Evolutionary conservation across 2,113 vertebrate genomes (phyloP).

Genomic region (Melanerpes aurifrons): DNA sequence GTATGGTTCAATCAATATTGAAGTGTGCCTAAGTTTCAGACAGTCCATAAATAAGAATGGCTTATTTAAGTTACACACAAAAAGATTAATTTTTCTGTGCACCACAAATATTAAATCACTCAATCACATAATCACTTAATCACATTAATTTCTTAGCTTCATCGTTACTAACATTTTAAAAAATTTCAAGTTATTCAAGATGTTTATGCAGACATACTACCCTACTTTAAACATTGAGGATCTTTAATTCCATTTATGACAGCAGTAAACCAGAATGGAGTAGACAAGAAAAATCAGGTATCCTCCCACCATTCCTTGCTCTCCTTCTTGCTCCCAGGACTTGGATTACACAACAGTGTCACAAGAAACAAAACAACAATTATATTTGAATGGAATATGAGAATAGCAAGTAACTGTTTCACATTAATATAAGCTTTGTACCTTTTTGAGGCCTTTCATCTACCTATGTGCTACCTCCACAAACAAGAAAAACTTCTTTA

Average conservation of each 20-base stretch:
- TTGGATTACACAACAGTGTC: not conserved
- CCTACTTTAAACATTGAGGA: not conserved
- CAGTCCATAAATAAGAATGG: not conserved
- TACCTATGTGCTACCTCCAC: not conserved
- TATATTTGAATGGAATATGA: not conserved
- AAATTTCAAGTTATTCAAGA: not conserved
- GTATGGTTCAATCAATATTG: rapidly evolving
- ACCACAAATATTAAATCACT: not conserved
- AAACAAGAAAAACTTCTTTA: not conserved
- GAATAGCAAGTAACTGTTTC: not conserved
- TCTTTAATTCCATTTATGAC: not conserved
- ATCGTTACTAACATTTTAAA: not conserved
- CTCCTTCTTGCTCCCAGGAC: not conserved
- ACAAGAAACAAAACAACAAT: not conserved
- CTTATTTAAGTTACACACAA: not conserved
- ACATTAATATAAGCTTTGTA: not conserved
- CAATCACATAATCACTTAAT: not conserved
- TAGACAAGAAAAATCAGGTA: not conserved
- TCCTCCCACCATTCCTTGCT: not conserved
- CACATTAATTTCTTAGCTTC: not conserved
- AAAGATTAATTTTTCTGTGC: not conserved
- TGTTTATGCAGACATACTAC: not conserved
- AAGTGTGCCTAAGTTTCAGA: not conserved
- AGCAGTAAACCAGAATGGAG: not conserved
- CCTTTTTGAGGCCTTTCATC: not conserved